A percentile compares a stretch with the other conserved stretches of the same genome.
These are phyloP conservation scores for Thera britannica DNA, from an alignment of 2,888 invertebrate genomes.

Conservation along the genomic window DNA sequence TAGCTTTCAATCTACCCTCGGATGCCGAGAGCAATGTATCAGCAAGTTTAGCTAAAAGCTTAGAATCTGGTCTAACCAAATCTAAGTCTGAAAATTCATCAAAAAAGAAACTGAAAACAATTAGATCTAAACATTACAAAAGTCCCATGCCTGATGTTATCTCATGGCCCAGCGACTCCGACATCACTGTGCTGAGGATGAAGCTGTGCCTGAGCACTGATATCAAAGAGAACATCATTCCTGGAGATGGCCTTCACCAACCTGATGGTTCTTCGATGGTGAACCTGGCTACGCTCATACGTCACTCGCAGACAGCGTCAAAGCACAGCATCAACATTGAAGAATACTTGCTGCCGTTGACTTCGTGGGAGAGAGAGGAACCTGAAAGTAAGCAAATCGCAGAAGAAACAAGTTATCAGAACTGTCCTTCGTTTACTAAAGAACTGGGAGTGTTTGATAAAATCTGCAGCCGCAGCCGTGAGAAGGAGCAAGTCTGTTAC, in stretches of 20 bases:
- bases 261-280: constrained; percentile 85
- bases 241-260: constrained; percentile 84
- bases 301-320: constrained; percentile 67
- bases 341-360: constrained; percentile 82
- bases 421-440: constrained; percentile 26
- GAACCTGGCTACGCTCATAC: constrained; percentile 84
- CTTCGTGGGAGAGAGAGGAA: constrained; percentile 82
- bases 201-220: constrained; percentile 66
- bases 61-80: constrained; percentile 65
- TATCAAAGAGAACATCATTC: constrained; percentile 74
- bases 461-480: constrained; percentile 43
- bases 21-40: constrained; percentile 57
- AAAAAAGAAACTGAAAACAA: constrained; percentile 61
- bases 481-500: constrained; percentile 43
- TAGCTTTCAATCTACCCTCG: constrained; percentile 66
- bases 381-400: constrained; percentile 42
- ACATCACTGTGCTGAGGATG: constrained; percentile 84
- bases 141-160: constrained; percentile 62
- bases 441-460: constrained; percentile 40
- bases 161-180: constrained; percentile 85
- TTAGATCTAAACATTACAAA: constrained; percentile 54
- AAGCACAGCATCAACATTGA: constrained; percentile 67
- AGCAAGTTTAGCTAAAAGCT: constrained; percentile 60
- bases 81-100: constrained; percentile 47
- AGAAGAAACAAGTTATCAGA: constrained; percentile 39